These are phyloP conservation scores for Drosophila kambysellisi DNA, from an alignment of 2,888 invertebrate species.

Conservation along the genomic window DNA sequence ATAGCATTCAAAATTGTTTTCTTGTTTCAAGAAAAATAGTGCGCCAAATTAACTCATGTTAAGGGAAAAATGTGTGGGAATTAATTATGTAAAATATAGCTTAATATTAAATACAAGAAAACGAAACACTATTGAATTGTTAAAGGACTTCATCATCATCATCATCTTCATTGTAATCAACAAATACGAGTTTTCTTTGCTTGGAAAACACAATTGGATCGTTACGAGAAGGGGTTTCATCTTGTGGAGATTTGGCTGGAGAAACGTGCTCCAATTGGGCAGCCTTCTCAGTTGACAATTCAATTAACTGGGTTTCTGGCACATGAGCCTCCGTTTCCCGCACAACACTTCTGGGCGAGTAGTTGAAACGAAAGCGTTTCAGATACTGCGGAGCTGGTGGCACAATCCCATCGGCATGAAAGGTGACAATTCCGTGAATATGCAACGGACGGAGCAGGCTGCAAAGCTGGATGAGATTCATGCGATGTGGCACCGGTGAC, in stretches of 20 bases:
- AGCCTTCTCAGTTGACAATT: neutral
- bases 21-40: too few relatives aligned
- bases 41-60: too few relatives aligned
- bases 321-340: neutral
- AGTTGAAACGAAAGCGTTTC: slow-evolving; percentile 34
- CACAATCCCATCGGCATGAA: slow-evolving; percentile 28
- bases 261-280: neutral
- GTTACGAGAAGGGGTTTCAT: neutral
- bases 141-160: slow-evolving; percentile 3
- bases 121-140: neutral
- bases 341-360: slow-evolving; percentile 16
- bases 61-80: too few relatives aligned
- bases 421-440: slow-evolving; percentile 55
- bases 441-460: slow-evolving; percentile 59
- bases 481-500: slow-evolving; percentile 58
- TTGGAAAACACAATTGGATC: neutral
- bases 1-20: too few relatives aligned
- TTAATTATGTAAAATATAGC: too few relatives aligned
- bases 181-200: slow-evolving; percentile 28
- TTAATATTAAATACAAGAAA: neutral
- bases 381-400: slow-evolving; percentile 48
- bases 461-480: slow-evolving; percentile 61
- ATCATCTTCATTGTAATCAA: slow-evolving; percentile 38
- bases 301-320: slow-evolving; percentile 12
- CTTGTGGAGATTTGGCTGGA: neutral